Base-by-base conservation (phyloP, 2,797 vertebrate genomes). In the Gymnodraco acuticeps region DNA sequence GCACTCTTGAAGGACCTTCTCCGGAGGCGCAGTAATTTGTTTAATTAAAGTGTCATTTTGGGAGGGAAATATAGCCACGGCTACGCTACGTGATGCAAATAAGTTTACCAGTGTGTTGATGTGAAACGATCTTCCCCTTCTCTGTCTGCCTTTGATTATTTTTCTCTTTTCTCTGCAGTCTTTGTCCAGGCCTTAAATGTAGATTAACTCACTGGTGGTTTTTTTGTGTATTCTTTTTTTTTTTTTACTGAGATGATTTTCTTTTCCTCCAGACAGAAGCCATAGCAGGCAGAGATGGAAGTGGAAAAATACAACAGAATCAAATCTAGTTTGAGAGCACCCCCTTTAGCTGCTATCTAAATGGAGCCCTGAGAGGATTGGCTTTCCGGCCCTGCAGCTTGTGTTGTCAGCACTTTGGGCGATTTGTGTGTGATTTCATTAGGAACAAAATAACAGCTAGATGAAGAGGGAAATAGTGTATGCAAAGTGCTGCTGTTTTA, bases 21-120 rank as follows among this genome's bases (percentile, higher is more conserved):
- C 90, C 88, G 77, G 68, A 89, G 84, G 90, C 81, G 68, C 92
- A 86, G 94, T 95, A 94, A 95, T 95, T 95, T 95, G 90, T 94
- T 95, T 95, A 95, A 96, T 95, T 96, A 95, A 95, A 95, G 94
- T 95, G 94, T 96, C 95, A 95, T 95, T 95, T 95, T 87, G 78
- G 82, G 83, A 87, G 91, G 91, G 84, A 94, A 95, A 94, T 94
- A 94, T 93, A 89, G 88, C 88, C 85, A 68, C 79, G 73, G 86
- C 89, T 70, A 69, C 56, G 61, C 73, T 64, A 70, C 61, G 62
- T 77, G 84, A 91, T 84, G 91, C 88, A 94, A 94, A 94, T 90
- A 93, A 94, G 91, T 95, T 95, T 93, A 91, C 81, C 81, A 77
- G 80, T 65, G 77, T 84, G 69, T 71, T 84, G 80, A 85, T 82